A percentile compares a stretch with the other conserved stretches of the same genome.
phyloP scores from a whole-genome alignment of 2,888 invertebrate genomes.

The Noctuana brunneofusca region DNA sequence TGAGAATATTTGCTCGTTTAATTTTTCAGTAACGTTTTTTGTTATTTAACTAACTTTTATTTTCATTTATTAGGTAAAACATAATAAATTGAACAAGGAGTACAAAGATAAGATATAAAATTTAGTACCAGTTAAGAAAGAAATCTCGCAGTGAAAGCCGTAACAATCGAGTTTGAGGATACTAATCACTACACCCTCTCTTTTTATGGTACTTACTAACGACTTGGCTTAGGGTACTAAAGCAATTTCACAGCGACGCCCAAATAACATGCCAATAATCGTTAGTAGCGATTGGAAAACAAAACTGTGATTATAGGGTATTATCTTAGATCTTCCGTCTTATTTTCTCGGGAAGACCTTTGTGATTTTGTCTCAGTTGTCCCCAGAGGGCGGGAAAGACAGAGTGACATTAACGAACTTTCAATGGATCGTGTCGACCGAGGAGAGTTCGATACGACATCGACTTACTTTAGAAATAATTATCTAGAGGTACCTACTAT shows the following conservation, averaged over 20 bases:
- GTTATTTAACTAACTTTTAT: too few species aligned
- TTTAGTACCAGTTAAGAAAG: not conserved
- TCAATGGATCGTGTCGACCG: constrained; percentile 68
- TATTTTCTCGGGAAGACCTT: constrained; percentile 48
- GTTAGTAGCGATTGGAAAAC: constrained; percentile 86
- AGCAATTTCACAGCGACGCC: constrained; percentile 79
- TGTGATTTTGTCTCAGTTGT: constrained; percentile 58
- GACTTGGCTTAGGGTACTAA: constrained; percentile 76
- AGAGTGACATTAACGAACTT: constrained; percentile 81
- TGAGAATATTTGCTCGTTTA: too few species aligned
- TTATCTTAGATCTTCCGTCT: constrained; percentile 63
- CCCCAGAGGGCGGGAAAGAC: constrained; percentile 68
- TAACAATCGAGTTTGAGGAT: constrained; percentile 30
- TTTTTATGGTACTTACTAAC: constrained; percentile 78
- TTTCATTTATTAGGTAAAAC: too few species aligned
- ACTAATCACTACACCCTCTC: constrained; percentile 61
- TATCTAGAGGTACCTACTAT: not conserved
- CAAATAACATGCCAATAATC: constrained; percentile 86
- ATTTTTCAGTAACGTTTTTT: too few species aligned
- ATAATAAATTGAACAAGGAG: not conserved
- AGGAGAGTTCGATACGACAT: constrained; percentile 42
- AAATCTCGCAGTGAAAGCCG: not conserved
- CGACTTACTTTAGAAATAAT: constrained; percentile 6
- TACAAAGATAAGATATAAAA: not conserved
- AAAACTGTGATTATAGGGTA: constrained; percentile 86